Evolutionary conservation across 2,797 vertebrate species (phyloP), one percentile per base, ranked within the genome.

Genomic region (Schizopygopsis malacanthus): DNA sequence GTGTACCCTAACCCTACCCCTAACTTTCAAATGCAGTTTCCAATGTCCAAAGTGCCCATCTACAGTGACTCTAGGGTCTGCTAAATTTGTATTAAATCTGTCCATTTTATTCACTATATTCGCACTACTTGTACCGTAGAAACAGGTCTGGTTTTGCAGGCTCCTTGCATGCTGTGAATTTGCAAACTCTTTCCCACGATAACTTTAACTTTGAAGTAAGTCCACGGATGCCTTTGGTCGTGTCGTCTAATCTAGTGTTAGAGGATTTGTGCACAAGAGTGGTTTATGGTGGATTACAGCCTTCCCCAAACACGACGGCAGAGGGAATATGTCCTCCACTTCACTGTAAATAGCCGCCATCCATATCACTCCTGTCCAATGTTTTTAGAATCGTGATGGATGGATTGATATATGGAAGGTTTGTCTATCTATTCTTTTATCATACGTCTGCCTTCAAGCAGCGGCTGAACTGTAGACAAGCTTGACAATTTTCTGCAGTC

Each of bases 201-300:
- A 77, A 56, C 37, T 56, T 79, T 67, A 84, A 69, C 54, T 47
- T 72, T 80, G 25, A 72, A 61, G 77, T 79, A 37, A 71, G 67
- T 79, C 76, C 65, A 61, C 13, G 0, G n/a, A 79, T 45, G 37
- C 37, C 72, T 78, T 54, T 20, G 50, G 50, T 85, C 28, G 18
- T 47, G 50, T 50, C 6, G 8, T 47, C 12, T 85, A 85, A 85
- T 85, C 83, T 80, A 37, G 52, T 80, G 83, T 37, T 80, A 79
- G 84, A 47, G 84, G 84, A 85, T 85, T 85, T 80, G 76, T 63
- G 84, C 41, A 71, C 11, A 1, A 47, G 75, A 84, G 52, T 37
- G 39, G 67, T 85, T 85, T 80, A 85, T 6, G 54, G 25, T 39
- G 28, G 77, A 85, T 85, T 85, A 85, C 69, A 39, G 82, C 70